Evolutionary conservation across 2,113 vertebrate genomes (phyloP).

Genomic region (Campylorhamphus procurvoides): DNA sequence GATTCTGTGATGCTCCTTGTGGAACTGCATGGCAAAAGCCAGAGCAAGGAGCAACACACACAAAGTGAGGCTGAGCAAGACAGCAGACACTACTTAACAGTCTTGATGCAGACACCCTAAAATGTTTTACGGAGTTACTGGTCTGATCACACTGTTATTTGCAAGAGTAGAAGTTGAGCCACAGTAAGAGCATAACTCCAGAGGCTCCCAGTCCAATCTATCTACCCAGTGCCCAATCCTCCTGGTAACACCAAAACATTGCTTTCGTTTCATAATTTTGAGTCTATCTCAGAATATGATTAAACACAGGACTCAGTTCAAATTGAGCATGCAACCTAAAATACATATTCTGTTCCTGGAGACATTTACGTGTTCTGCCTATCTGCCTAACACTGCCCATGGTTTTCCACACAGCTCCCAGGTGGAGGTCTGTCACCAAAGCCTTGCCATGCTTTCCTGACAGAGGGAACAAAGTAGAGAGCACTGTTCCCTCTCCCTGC

Average conservation of each 20-base stretch:
- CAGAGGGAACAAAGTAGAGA: background rate
- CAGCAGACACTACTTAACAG: background rate
- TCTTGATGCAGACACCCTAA: background rate
- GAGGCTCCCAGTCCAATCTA: rapidly evolving
- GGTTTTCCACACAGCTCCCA: background rate
- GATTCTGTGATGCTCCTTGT: background rate
- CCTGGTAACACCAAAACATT: background rate
- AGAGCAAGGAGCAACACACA: background rate
- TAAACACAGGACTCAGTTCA: background rate
- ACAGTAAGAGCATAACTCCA: rapidly evolving
- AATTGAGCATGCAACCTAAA: background rate
- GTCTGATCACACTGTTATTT: background rate
- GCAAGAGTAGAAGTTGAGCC: background rate
- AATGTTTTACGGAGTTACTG: background rate
- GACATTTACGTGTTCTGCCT: rapidly evolving
- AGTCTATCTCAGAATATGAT: background rate
- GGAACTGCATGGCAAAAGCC: background rate
- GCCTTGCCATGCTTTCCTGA: rapidly evolving
- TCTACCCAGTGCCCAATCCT: background rate
- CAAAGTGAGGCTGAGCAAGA: background rate
- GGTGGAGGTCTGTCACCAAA: background rate
- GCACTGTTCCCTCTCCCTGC: background rate
- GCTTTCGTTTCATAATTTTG: background rate
- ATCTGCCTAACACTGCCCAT: background rate
- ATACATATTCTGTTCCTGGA: rapidly evolving